phyloP scores from a whole-genome alignment of 2,113 vertebrate species.

The Chaenocephalus aceratus region DNA sequence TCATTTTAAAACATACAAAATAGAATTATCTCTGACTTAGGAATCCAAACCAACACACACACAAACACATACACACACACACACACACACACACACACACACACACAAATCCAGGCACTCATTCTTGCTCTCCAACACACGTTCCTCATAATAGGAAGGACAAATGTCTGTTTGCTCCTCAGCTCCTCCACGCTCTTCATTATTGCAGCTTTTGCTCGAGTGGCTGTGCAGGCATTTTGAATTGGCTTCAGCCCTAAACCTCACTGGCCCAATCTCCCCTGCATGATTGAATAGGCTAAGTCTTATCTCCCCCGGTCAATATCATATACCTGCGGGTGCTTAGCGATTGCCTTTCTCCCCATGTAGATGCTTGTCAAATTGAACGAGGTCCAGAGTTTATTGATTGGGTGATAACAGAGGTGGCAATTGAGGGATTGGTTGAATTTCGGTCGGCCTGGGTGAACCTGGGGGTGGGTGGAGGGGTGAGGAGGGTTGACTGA shows the following conservation, averaged over 20 bases:
- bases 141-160: conserved; percentile 43
- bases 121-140: conserved; percentile 16
- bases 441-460: conserved; percentile 51
- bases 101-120: conserved; percentile 4
- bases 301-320: conserved; percentile 77
- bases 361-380: conserved; percentile 86
- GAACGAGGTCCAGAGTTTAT: conserved; percentile 82
- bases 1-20: neutral
- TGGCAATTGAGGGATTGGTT: conserved; percentile 62
- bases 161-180: conserved; percentile 53
- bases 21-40: neutral
- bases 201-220: conserved; percentile 66
- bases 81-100: neutral
- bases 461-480: neutral
- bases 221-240: conserved; percentile 59
- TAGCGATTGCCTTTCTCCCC: conserved; percentile 80
- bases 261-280: conserved; percentile 73
- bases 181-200: conserved; percentile 57
- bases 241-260: conserved; percentile 72
- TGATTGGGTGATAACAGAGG: conserved; percentile 85
- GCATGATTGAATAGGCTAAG: conserved; percentile 81
- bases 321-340: conserved; percentile 82
- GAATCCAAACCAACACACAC: too few relatives aligned
- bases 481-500: neutral
- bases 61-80: neutral